Evolutionary conservation across 2,888 invertebrate species (phyloP).

Genomic region (Theristus sp.): DNA sequence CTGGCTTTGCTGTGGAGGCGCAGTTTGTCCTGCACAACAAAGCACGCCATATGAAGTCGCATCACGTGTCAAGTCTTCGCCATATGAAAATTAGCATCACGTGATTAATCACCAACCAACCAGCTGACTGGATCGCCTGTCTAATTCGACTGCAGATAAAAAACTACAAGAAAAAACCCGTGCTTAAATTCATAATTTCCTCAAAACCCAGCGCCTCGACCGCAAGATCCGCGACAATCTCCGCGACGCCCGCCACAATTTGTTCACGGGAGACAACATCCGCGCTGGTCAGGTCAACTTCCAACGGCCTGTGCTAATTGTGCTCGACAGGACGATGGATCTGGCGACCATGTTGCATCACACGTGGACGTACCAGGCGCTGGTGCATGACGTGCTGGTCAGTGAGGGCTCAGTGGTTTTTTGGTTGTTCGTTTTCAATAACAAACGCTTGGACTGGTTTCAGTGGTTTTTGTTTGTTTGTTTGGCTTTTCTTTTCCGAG

Average conservation of each 20-base stretch:
- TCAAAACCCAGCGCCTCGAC: constrained; percentile 52
- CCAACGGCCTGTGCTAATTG: constrained; percentile 59
- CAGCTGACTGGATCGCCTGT: too few species aligned
- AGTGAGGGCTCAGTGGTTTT: constrained; percentile 3
- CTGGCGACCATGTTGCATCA: constrained; percentile 78
- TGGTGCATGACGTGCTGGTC: constrained; percentile 75
- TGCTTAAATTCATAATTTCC: too few species aligned
- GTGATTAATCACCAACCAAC: too few species aligned
- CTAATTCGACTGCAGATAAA: too few species aligned
- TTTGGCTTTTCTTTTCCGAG: too few species aligned
- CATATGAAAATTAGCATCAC: too few species aligned
- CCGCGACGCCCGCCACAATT: constrained; percentile 82
- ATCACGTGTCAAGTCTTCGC: background rate
- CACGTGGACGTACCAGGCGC: constrained; percentile 98
- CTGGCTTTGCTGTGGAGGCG: too few species aligned
- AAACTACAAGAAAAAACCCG: too few species aligned
- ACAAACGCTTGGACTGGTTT: background rate
- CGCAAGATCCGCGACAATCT: constrained; percentile 90
- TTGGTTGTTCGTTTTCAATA: background rate
- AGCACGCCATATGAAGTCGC: background rate
- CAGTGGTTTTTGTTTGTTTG: background rate
- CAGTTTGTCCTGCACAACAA: background rate
- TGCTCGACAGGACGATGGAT: constrained; percentile 52
- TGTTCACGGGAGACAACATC: constrained; percentile 48
- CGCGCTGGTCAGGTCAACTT: constrained; percentile 30